Percentiles rank a stretch among this genome's conserved stretches.
phyloP scores from a whole-genome alignment of 2,888 invertebrate species.

The Gisinianus flammeolus region DNA sequence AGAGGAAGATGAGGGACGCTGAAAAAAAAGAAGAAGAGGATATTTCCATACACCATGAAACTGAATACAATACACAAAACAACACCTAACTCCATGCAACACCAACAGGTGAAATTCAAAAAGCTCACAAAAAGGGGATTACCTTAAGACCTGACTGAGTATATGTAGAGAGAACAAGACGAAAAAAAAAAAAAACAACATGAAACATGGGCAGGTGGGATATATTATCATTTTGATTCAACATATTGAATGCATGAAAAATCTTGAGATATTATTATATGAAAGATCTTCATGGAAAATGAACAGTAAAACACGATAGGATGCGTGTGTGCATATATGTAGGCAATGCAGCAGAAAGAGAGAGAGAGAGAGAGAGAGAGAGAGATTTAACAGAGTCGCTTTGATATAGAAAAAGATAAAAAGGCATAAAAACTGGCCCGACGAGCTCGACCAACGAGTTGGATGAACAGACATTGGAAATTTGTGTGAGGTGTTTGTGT shows the following conservation, averaged over 20 bases:
- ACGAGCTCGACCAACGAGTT: slow-evolving; percentile 21
- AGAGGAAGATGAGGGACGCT: not conserved
- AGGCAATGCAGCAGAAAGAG: not conserved
- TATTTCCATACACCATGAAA: too few relatives aligned
- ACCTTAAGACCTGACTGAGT: too few relatives aligned
- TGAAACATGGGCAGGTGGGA: not conserved
- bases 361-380: slow-evolving; percentile 8
- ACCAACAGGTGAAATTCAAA: not conserved
- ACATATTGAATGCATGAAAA: not conserved
- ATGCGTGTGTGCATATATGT: not conserved
- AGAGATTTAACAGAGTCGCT: not conserved
- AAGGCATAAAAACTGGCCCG: slow-evolving; percentile 34
- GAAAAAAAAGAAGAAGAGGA: not conserved
- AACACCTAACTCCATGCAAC: not conserved
- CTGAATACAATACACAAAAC: not conserved
- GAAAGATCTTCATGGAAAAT: not conserved
- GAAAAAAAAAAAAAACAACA: not conserved
- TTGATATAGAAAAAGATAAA: slow-evolving; percentile 27
- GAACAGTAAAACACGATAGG: not conserved
- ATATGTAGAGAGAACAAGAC: too few relatives aligned
- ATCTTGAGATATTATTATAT: not conserved
- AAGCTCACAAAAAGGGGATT: not conserved
- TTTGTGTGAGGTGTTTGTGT: too few relatives aligned
- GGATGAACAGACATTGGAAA: too few relatives aligned
- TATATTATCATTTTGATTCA: not conserved